Evolutionary conservation across 2,888 invertebrate genomes (phyloP).

Genomic region (Alviniconcha strummeri): DNA sequence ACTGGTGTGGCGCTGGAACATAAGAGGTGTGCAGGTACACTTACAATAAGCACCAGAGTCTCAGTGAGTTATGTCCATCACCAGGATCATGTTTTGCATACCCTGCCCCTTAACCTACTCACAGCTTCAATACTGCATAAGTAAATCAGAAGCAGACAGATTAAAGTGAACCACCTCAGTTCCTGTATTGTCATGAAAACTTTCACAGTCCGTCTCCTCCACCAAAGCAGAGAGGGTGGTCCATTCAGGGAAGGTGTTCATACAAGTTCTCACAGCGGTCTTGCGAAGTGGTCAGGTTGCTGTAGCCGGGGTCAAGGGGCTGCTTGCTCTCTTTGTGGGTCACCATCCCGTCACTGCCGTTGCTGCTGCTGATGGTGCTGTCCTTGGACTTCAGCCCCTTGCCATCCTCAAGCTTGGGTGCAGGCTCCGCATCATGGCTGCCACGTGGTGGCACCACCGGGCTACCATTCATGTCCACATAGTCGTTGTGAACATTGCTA

Average conservation of each 20-base stretch:
- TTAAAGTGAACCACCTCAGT: too few relatives aligned
- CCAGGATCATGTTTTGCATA: too few relatives aligned
- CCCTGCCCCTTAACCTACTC: too few relatives aligned
- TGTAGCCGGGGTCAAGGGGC: slow-evolving; percentile 1
- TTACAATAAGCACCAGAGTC: too few relatives aligned
- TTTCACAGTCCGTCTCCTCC: too few relatives aligned
- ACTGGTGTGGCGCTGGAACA: too few relatives aligned
- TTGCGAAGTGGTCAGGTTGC: neutral
- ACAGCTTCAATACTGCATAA: too few relatives aligned
- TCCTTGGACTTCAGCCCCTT: neutral
- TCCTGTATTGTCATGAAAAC: too few relatives aligned
- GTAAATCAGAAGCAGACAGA: too few relatives aligned
- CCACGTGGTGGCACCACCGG: neutral
- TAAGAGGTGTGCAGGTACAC: too few relatives aligned
- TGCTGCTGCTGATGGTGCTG: neutral
- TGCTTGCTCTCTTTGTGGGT: slow-evolving; percentile 1
- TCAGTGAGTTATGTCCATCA: too few relatives aligned
- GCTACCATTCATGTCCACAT: slow-evolving; percentile 18
- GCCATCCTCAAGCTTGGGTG: neutral
- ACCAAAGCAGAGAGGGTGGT: neutral
- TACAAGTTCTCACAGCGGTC: slow-evolving; percentile 21
- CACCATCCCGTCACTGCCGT: neutral
- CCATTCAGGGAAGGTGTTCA: slow-evolving; percentile 6
- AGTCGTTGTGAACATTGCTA: neutral
- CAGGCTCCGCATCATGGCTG: neutral